Evolutionary conservation across 2,888 invertebrate genomes (phyloP), one percentile per base, ranked within the genome.

Genomic region (Esperia sulphurella): DNA sequence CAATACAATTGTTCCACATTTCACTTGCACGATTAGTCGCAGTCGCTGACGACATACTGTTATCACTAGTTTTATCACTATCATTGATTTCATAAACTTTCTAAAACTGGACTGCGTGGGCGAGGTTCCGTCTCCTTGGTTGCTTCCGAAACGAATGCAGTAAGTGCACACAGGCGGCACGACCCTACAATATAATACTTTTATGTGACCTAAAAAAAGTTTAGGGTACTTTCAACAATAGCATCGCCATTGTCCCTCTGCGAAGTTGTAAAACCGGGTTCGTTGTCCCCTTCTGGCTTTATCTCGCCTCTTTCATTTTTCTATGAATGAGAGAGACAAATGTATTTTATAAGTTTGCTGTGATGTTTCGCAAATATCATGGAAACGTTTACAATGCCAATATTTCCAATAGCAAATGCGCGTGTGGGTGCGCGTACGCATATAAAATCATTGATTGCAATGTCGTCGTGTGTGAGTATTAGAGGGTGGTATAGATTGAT

Each of bases 121-220:
- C 76, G 85, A 81, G 72, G 63, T 57, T 68, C 73, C 77, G 71
- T 72, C 79, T 71, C 69, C 77, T 72, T 63, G 71, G 79, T 81
- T 73, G 79, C 76, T 82, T 86, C 79, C 79, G 82, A 85, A 86
- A 80, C 83, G 83, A 89, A 88, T 89, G 87, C 71, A 76, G 75
- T 79, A 76, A 80, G 79, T 79, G 79, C 71, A 79, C 75, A 75
- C 75, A 75, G 68, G 68, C 85, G 75, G 77, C 79, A 75, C 80
- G 83, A 81, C 87, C 86, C 87, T 85, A 79, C 85, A 83, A 79
- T 82, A 83, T 86, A 87, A 84, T 86, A 85, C 83, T 85, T 85
- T 85, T 88, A 83, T 85, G 75, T 87, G 88, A 86, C 88, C 86
- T 84, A 88, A 89, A 89, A 88, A 88, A 88, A 84, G 67, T 81